Base-by-base conservation (phyloP, 2,797 vertebrate genomes). In the Pipistrellus kuhlii region DNA sequence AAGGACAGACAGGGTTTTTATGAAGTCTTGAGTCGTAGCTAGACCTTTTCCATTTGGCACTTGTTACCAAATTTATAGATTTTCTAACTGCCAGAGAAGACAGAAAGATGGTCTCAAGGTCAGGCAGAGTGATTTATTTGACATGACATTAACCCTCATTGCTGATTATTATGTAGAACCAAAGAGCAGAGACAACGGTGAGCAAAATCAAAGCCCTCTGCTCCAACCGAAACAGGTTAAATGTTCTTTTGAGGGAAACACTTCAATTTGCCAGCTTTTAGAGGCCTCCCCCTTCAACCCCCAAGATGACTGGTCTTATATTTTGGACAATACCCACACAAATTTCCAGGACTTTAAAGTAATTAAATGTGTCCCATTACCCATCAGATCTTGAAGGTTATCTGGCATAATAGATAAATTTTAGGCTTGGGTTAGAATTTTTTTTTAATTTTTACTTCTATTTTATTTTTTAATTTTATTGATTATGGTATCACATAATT, bases 1-100 rank as follows among this genome's bases (percentile, higher is more conserved):
- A 93, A 51, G 59, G 21, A 94, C 17, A 82, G 78, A 44, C 0
- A n/a, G 55, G 32, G 85, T 89, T 94, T 83, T 77, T 32, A 96
- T 92, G 80, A 73, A 96, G 68, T 89, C 41, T 86, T n/a, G 20
- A 44, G 23, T 86, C 91, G 6, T 68, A 93, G 84, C 68, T 81
- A 81, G 76, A 94, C n/a, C 27, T 72, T 90, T 78, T 69, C 44
- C 27, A 90, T 41, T 30, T 84, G 51, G 35, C 85, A 55, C 30
- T 66, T 76, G 55, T 25, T 64, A 95, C 75, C n/a, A 78, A 84
- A 89, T 93, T 92, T 88, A 86, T 80, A 55, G 18, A 68, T 53
- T 89, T 75, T 46, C 32, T 80, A 94, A 91, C 32, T 68, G 72
- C 71, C 59, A 41, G 32, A 91, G 57, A 92, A 78, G 85, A 94